Evolutionary conservation across 2,888 invertebrate genomes (phyloP).

Genomic region (Trichopria drosophilae): DNA sequence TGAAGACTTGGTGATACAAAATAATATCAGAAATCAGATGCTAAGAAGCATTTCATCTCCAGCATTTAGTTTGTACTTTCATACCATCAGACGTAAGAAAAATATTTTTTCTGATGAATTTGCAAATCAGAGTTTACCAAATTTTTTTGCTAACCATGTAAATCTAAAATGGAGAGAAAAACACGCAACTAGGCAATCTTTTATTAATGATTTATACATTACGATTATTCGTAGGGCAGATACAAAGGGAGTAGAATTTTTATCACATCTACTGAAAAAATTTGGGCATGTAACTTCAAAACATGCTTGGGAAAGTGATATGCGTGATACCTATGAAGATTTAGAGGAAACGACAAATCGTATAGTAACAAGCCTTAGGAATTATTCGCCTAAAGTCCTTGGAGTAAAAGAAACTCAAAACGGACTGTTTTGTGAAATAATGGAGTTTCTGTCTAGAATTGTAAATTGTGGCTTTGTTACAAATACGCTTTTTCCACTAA

Average conservation of each 20-base stretch:
- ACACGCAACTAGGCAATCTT: constrained; percentile 13
- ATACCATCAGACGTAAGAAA: constrained; percentile 20
- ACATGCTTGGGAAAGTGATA: constrained; percentile 13
- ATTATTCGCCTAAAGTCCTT: constrained; percentile 22
- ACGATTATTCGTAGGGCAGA: constrained; percentile 13
- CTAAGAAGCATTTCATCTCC: constrained; percentile 15
- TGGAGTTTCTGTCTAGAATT: constrained; percentile 15
- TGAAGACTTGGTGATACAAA: constrained; percentile 17
- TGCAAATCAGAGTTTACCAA: constrained; percentile 14
- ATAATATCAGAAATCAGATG: constrained; percentile 19
- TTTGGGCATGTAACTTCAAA: constrained; percentile 12
- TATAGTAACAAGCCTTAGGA: constrained; percentile 13
- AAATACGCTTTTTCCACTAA: constrained; percentile 16
- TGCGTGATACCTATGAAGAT: constrained; percentile 15
- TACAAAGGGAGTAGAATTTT: constrained; percentile 12
- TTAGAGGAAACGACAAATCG: constrained; percentile 15
- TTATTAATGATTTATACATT: constrained; percentile 19
- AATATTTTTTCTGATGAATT: constrained; percentile 14
- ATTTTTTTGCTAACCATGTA: constrained; percentile 16
- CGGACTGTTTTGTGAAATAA: constrained; percentile 14
- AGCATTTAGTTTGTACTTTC: constrained; percentile 18
- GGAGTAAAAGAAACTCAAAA: constrained; percentile 16
- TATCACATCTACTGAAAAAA: constrained; percentile 15
- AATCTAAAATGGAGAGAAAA: constrained; percentile 21
- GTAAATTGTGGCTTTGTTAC: constrained; percentile 15